Evolutionary conservation across 2,797 vertebrate species (phyloP).

Genomic region (Zalophus californianus): DNA sequence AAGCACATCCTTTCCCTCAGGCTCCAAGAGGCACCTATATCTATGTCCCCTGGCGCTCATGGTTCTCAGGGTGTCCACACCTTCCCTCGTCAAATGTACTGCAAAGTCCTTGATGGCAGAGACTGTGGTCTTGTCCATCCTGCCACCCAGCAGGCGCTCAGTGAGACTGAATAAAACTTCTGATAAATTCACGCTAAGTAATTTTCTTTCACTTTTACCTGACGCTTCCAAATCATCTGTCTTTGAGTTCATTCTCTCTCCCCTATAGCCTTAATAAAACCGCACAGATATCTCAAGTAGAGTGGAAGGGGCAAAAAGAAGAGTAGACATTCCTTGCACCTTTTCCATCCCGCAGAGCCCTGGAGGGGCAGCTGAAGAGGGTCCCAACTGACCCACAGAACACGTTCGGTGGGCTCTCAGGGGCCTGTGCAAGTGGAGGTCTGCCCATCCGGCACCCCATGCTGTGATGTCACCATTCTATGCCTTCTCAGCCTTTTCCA

Average conservation of each 20-base stretch:
- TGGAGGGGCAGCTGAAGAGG: not conserved
- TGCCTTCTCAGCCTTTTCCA: not conserved
- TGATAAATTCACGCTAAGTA: not conserved
- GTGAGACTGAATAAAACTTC: not conserved
- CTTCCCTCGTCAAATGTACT: not conserved
- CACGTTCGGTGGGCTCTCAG: not conserved
- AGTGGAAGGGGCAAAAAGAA: not conserved
- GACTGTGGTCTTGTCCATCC: not conserved
- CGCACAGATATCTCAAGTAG: not conserved
- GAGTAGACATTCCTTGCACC: not conserved
- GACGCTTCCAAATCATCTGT: not conserved
- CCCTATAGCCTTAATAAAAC: not conserved
- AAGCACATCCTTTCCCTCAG: not conserved
- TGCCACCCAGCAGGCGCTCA: not conserved
- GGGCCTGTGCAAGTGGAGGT: not conserved
- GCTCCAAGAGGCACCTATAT: not conserved
- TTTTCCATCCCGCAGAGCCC: not conserved
- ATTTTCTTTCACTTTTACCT: not conserved
- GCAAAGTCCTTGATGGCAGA: not conserved
- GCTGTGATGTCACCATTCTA: not conserved
- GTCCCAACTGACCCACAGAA: not conserved
- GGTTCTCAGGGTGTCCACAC: not conserved
- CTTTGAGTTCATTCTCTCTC: not conserved
- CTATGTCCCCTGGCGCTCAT: not conserved
- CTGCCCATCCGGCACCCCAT: not conserved